Base-by-base conservation (phyloP, 1,140 invertebrate genomes). In the Ceratosolen solmsi region DNA sequence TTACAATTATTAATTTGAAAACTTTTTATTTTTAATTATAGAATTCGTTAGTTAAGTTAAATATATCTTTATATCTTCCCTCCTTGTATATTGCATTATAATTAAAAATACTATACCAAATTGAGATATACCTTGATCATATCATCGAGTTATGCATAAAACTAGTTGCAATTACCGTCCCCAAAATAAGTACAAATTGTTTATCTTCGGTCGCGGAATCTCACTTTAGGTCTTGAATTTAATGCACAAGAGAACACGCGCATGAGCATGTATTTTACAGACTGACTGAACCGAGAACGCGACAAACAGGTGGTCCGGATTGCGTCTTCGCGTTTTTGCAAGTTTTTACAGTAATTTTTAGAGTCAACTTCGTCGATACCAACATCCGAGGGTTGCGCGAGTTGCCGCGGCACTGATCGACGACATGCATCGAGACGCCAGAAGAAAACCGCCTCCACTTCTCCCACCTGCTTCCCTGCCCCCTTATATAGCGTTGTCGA, bases 371-470 rank as follows among this genome's bases (percentile, higher is more conserved):
- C 4, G 27, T 5, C 8, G 8, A 1, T 13, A 36, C 60, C 11
- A 36, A 36, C 20, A 15, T 79, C 27, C 77, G 65, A 20, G 51
- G 65, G 65, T 63, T 70, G 49, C 77, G 77, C 77, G 65, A 71
- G 77, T 79, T 60, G 65, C 77, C 22, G 5, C 49, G 30, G 68
- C 9, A 79, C 77, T 79, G 63, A 56, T 22, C 56, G 8, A 38
- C n/a, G 30, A n/a, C 75, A 36, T 33, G 41, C 8, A 41, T 30
- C 17, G 8, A 5, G 30, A 65, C 17, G 30, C 33, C 27, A 13
- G 30, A 5, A 0, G 11, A 13, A 36, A 13, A 17, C 30, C 17
- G 15, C 17, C 13, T n/a, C 25, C 75, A 20, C 75, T 38, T 33
- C 60, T 41, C 2, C 36, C 2, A 22, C 36, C n/a, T 1, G 27